Evolutionary conservation across 2,113 vertebrate species (phyloP).

Genomic region (Hipposideros armiger): DNA sequence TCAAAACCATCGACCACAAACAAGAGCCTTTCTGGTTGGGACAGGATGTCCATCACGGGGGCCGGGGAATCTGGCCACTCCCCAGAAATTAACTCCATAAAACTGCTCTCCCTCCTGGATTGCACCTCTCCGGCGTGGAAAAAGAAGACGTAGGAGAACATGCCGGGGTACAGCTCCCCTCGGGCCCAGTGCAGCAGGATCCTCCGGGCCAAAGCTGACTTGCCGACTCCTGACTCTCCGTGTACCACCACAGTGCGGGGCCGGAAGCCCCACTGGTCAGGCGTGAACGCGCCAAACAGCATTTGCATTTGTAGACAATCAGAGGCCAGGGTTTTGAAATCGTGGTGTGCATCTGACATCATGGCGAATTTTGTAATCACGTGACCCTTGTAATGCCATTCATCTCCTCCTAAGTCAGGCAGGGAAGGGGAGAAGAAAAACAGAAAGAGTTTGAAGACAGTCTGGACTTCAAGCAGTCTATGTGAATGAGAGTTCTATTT

Average conservation of each 20-base stretch:
- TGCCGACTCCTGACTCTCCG: slow-evolving; percentile 18
- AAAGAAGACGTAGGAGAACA: slow-evolving; percentile 79
- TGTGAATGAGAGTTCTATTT: rapidly evolving
- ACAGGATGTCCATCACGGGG: neutral
- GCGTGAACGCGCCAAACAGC: neutral
- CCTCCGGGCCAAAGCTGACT: slow-evolving; percentile 47
- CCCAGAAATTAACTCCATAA: slow-evolving; percentile 60
- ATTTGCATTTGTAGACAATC: neutral
- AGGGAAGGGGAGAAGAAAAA: neutral
- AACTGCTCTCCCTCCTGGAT: neutral
- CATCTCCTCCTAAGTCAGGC: neutral
- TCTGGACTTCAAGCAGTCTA: neutral
- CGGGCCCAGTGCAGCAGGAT: slow-evolving; percentile 74
- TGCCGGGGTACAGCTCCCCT: neutral
- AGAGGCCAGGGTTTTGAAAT: neutral
- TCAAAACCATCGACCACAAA: slow-evolving; percentile 81
- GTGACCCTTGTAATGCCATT: neutral
- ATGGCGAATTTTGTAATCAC: neutral
- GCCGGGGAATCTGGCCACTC: neutral
- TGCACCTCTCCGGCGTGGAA: slow-evolving; percentile 67
- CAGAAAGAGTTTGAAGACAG: neutral
- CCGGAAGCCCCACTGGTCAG: rapidly evolving
- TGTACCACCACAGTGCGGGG: slow-evolving; percentile 68
- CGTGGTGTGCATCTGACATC: rapidly evolving
- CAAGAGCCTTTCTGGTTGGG: slow-evolving; percentile 60